A percentile compares a stretch with the other conserved stretches of the same genome.
These are phyloP conservation scores for Gymnopithys bicolor DNA, from an alignment of 2,797 vertebrate genomes.

Conservation along the genomic window DNA sequence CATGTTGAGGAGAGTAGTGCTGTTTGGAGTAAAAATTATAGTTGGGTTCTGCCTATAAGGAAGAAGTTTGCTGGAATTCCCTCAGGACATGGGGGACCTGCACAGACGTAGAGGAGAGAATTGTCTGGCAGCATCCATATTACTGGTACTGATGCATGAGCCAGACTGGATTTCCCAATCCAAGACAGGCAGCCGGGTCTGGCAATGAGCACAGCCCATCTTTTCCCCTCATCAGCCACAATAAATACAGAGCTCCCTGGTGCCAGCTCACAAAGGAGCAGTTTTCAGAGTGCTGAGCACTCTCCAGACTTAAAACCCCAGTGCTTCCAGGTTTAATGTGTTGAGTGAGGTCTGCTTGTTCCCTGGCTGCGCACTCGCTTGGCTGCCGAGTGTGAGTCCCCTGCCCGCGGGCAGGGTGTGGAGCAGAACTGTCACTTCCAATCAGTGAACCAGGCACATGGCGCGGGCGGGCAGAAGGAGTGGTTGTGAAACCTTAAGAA, in stretches of 20 bases:
- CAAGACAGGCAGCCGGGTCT: slow-evolving; percentile 49
- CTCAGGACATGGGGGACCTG: slow-evolving; percentile 17
- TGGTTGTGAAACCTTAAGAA: neutral
- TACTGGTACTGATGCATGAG: slow-evolving; percentile 48
- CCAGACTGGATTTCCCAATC: slow-evolving; percentile 54
- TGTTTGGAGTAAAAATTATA: neutral
- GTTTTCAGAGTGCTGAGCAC: neutral
- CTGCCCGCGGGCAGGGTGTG: neutral
- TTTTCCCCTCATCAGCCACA: slow-evolving; percentile 53
- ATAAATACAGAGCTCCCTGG: slow-evolving; percentile 41
- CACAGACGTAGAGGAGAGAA: slow-evolving; percentile 30
- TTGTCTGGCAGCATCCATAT: slow-evolving; percentile 37
- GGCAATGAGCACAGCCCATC: slow-evolving; percentile 48
- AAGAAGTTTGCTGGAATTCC: neutral
- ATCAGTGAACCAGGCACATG: neutral
- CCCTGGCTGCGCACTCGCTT: neutral
- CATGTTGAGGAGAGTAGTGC: neutral
- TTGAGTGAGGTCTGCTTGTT: neutral
- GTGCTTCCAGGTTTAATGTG: neutral
- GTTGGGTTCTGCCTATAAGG: neutral
- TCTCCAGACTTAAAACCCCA: neutral
- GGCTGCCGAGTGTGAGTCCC: neutral
- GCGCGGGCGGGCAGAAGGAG: neutral
- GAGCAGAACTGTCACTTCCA: neutral
- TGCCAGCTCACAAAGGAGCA: slow-evolving; percentile 51